Conservation (phyloP, 2,797 vertebrate species). For the Channallabes apus region DNA sequence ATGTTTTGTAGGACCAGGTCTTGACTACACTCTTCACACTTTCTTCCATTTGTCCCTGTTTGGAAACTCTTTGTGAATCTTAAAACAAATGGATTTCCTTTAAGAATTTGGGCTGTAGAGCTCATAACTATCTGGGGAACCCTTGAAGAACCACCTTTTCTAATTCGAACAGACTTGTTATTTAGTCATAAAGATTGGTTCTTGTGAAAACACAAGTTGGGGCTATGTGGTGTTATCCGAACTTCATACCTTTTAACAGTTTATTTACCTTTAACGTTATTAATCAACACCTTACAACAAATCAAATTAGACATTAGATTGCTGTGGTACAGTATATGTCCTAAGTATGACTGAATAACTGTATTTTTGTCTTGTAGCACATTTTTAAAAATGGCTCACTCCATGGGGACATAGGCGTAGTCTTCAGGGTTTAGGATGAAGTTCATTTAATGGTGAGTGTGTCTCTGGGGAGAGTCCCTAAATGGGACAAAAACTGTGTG, state of each 20-base stretch:
- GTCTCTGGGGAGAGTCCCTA: slow-evolving; percentile 19
- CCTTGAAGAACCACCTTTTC: background rate
- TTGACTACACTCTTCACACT: background rate
- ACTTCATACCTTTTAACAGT: background rate
- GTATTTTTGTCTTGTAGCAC: background rate
- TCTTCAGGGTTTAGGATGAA: slow-evolving; percentile 30
- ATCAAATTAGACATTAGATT: background rate
- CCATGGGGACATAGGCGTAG: background rate
- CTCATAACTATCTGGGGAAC: background rate
- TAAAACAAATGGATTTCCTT: background rate
- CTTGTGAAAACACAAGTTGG: background rate
- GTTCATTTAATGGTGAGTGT: slow-evolving; percentile 48
- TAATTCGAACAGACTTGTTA: background rate
- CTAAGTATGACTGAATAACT: background rate
- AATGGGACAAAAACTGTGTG: slow-evolving; percentile 36
- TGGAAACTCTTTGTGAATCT: background rate
- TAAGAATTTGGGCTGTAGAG: background rate
- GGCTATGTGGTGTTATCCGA: too few relatives aligned
- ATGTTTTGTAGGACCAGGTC: background rate
- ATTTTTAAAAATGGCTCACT: background rate
- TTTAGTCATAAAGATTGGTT: background rate
- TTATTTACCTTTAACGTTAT: background rate
- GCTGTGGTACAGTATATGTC: background rate
- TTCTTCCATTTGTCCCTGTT: background rate
- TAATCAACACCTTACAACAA: background rate